Conservation (phyloP, 1,140 invertebrate genomes). For the Drosophila grimshawi region DNA sequence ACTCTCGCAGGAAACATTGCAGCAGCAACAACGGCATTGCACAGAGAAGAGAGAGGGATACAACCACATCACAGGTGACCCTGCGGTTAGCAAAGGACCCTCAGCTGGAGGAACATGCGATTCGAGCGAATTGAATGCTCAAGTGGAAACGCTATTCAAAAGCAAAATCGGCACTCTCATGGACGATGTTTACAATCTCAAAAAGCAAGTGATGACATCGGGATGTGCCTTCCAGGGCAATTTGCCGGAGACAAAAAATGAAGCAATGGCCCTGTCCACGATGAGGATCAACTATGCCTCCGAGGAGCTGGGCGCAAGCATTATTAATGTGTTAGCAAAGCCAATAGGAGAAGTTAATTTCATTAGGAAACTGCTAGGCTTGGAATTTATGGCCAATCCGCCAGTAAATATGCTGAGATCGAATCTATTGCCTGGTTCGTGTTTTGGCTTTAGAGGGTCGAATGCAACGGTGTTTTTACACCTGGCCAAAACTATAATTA, state of each 20-base stretch:
- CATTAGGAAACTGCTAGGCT: constrained; percentile 46
- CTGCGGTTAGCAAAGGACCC: not conserved
- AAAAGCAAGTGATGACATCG: constrained; percentile 32
- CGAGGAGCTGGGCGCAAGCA: constrained; percentile 62
- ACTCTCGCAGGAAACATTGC: not conserved
- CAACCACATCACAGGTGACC: not conserved
- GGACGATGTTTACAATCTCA: constrained; percentile 69
- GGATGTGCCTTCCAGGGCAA: constrained; percentile 1
- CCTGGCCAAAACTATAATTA: constrained; percentile 53
- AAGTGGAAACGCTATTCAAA: constrained; percentile 59
- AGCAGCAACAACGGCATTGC: not conserved
- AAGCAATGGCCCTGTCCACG: not conserved
- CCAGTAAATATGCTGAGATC: constrained; percentile 65
- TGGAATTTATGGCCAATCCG: constrained; percentile 68
- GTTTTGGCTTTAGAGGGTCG: constrained; percentile 57
- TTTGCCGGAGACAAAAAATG: not conserved
- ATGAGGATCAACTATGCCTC: constrained; percentile 65
- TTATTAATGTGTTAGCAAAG: constrained; percentile 38
- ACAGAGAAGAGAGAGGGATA: not conserved
- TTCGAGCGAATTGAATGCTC: constrained; percentile 38
- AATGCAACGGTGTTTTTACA: constrained; percentile 51
- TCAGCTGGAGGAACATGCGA: constrained; percentile 5
- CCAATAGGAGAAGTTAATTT: constrained; percentile 47
- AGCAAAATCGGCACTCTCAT: constrained; percentile 52
- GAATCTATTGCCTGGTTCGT: constrained; percentile 57